Evolutionary conservation across 2,113 vertebrate genomes (phyloP).

Genomic region (Rhea pennata): DNA sequence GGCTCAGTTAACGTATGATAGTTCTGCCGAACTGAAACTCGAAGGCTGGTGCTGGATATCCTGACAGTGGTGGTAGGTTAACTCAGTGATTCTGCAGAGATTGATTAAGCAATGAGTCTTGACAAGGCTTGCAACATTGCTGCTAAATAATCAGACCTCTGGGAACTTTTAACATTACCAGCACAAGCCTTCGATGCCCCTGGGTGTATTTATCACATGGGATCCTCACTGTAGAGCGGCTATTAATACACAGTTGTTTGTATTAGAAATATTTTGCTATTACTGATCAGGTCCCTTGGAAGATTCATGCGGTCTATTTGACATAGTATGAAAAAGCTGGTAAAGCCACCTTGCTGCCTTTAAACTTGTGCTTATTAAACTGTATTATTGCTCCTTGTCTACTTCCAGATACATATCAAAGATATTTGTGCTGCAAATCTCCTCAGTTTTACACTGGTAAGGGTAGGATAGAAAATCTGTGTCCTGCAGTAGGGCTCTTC

Average conservation of each 20-base stretch:
- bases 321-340: neutral
- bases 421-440: neutral
- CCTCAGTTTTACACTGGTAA: neutral
- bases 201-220: constrained; percentile 43
- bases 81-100: constrained; percentile 20
- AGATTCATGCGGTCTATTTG: neutral
- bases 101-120: constrained; percentile 58
- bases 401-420: neutral
- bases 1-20: neutral
- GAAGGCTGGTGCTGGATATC: neutral
- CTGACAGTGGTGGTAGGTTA: neutral
- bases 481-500: neutral
- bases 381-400: neutral
- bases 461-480: neutral
- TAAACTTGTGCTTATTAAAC: neutral
- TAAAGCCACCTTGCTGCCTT: neutral
- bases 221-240: neutral
- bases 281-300: neutral
- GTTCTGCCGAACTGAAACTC: neutral
- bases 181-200: constrained; percentile 5
- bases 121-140: constrained; percentile 11
- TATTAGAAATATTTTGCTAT: neutral
- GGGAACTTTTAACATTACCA: constrained; percentile 51
- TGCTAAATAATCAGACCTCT: constrained; percentile 60
- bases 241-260: neutral